Percentiles rank a stretch among this genome's conserved stretches.
Conservation (phyloP, 2,888 invertebrate species). For the Lypha dubia region DNA sequence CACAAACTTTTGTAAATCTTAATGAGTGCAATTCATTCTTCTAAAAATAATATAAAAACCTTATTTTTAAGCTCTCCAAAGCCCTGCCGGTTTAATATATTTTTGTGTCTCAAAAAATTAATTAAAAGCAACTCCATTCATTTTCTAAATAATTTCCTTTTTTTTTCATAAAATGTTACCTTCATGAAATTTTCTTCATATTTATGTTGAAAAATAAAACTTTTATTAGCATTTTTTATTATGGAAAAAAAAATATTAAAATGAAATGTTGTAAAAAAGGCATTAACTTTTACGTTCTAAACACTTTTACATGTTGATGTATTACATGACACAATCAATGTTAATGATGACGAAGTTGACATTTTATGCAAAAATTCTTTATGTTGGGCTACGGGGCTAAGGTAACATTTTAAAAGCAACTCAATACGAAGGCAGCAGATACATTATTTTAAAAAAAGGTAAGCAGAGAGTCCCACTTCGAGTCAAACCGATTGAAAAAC, state of each 20-base stretch:
- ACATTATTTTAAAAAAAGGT: not conserved
- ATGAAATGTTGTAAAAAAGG: conserved; percentile 32
- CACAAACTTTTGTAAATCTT: too few species aligned
- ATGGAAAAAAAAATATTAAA: conserved; percentile 7
- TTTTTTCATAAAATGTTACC: not conserved
- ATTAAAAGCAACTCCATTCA: conserved; percentile 41
- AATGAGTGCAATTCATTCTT: too few species aligned
- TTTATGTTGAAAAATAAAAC: conserved; percentile 4
- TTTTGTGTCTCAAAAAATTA: conserved; percentile 40
- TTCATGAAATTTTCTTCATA: not conserved
- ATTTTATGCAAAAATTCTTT: conserved; percentile 31
- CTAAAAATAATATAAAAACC: too few species aligned
- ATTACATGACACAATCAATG: conserved; percentile 70
- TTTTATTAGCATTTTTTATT: conserved; percentile 43
- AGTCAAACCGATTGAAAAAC: too few species aligned
- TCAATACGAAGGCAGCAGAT: not conserved
- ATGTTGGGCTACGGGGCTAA: not conserved
- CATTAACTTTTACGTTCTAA: conserved; percentile 51
- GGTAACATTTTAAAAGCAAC: conserved; percentile 20
- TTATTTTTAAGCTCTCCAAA: too few species aligned
- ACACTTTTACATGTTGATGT: conserved; percentile 66
- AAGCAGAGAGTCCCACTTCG: too few species aligned
- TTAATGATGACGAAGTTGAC: conserved; percentile 70
- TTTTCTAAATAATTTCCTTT: not conserved
- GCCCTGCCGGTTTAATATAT: not conserved